Percentiles rank a stretch among this genome's conserved stretches.
Evolutionary conservation across 1,140 invertebrate species (phyloP).

Genomic region (Adelges cooleyi): DNA sequence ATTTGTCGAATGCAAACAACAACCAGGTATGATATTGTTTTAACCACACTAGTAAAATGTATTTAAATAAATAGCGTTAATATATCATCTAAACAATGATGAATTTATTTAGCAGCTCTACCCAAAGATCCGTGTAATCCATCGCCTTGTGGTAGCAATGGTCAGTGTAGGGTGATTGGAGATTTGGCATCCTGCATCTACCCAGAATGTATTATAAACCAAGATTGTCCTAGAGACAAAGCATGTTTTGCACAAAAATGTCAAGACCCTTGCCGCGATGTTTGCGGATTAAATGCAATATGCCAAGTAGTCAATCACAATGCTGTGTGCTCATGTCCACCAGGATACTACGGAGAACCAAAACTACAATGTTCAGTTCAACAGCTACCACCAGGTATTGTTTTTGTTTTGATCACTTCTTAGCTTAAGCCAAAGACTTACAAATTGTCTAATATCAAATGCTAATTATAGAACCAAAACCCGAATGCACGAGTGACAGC

Average conservation of each 20-base stretch:
- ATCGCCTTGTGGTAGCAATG: conserved; percentile 65
- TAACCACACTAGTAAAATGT: neutral
- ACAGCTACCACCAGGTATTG: conserved; percentile 16
- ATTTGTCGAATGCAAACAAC: conserved; percentile 52
- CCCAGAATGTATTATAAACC: conserved; percentile 73
- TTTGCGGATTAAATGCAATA: conserved; percentile 73
- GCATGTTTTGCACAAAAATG: conserved; percentile 72
- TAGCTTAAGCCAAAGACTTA: neutral
- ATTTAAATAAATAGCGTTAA: neutral
- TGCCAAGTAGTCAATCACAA: conserved; percentile 72
- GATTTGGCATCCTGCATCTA: conserved; percentile 61
- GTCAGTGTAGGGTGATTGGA: conserved; percentile 60
- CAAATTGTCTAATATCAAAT: neutral
- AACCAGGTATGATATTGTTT: conserved; percentile 37
- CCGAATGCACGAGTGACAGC: conserved; percentile 63
- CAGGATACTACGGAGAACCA: conserved; percentile 65
- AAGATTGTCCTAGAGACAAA: conserved; percentile 66
- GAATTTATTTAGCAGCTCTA: conserved; percentile 35
- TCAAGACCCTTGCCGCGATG: conserved; percentile 63
- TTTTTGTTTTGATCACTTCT: neutral
- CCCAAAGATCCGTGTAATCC: conserved; percentile 60
- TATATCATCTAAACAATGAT: neutral
- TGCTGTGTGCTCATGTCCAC: conserved; percentile 66
- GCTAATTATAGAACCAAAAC: conserved; percentile 45
- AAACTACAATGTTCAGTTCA: conserved; percentile 54